phyloP scores from a whole-genome alignment of 2,888 invertebrate genomes.

The Andrena dorsata region DNA sequence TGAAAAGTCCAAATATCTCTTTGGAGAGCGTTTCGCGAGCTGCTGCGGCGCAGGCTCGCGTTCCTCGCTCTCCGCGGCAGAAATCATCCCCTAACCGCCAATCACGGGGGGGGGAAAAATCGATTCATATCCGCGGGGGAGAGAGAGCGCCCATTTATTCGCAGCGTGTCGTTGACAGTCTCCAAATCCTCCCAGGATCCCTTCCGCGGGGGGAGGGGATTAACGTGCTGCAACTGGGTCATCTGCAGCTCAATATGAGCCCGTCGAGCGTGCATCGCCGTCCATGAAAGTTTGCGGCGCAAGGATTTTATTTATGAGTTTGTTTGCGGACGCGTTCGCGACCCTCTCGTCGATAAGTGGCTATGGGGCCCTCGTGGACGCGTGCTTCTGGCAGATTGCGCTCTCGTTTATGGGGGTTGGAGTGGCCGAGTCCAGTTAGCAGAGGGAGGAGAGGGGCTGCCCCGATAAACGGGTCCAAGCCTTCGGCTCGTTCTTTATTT shows the following conservation, averaged over 20 bases:
- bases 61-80: conserved; percentile 1
- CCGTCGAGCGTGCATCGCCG: conserved; percentile 31
- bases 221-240: conserved; percentile 57
- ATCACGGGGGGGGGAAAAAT: neutral
- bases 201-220: conserved; percentile 30
- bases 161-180: conserved; percentile 48
- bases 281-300: conserved; percentile 40
- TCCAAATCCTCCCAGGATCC: conserved; percentile 28
- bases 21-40: neutral
- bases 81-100: neutral
- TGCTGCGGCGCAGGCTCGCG: neutral
- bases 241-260: conserved; percentile 49
- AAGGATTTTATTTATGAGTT: conserved; percentile 77
- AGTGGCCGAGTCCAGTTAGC: conserved; percentile 23
- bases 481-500: conserved; percentile 54
- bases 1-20: neutral
- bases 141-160: conserved; percentile 27
- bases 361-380: conserved; percentile 61
- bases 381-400: conserved; percentile 76
- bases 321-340: conserved; percentile 72
- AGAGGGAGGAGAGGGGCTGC: conserved; percentile 29
- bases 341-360: conserved; percentile 74
- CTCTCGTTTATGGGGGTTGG: conserved; percentile 58
- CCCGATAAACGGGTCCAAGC: conserved; percentile 56
- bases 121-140: conserved; percentile 9